phyloP scores from a whole-genome alignment of 2,888 invertebrate species.

The Ecliptopera silaceata region DNA sequence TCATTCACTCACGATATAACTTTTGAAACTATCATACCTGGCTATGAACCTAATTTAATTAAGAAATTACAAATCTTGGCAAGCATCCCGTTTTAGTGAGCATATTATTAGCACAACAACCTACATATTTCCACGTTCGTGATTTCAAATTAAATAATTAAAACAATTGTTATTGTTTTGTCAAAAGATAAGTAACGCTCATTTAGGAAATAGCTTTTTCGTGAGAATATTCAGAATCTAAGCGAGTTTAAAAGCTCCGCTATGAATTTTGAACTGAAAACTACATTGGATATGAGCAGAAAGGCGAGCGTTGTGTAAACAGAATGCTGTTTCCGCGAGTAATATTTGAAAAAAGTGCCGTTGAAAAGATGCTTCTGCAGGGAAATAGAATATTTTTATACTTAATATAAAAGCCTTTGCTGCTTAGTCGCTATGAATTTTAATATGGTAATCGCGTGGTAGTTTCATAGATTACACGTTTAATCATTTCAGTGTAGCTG shows the following conservation, averaged over 20 bases:
- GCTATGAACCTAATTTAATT: neutral
- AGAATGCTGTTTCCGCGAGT: constrained; percentile 58
- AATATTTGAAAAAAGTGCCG: constrained; percentile 66
- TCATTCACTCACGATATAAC: neutral
- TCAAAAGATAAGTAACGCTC: too few species aligned
- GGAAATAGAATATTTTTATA: constrained; percentile 55
- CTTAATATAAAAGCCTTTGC: constrained; percentile 30
- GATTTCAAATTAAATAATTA: neutral
- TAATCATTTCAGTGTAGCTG: constrained; percentile 24
- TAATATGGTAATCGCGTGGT: constrained; percentile 17
- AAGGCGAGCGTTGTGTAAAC: constrained; percentile 68
- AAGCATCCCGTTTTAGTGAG: neutral
- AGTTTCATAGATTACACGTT: constrained; percentile 19
- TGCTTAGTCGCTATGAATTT: constrained; percentile 24
- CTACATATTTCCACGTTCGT: neutral
- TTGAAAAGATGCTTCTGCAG: constrained; percentile 55
- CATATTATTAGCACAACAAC: neutral
- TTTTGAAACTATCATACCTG: neutral
- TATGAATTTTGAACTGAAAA: constrained; percentile 75
- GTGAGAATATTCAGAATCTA: constrained; percentile 61
- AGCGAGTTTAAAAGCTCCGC: constrained; percentile 68
- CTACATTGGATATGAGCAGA: constrained; percentile 71
- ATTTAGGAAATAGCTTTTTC: constrained; percentile 59
- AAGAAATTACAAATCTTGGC: neutral
- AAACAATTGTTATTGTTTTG: neutral